These are phyloP conservation scores for Manis javanica DNA, from an alignment of 2,797 vertebrate genomes.

Conservation along the genomic window DNA sequence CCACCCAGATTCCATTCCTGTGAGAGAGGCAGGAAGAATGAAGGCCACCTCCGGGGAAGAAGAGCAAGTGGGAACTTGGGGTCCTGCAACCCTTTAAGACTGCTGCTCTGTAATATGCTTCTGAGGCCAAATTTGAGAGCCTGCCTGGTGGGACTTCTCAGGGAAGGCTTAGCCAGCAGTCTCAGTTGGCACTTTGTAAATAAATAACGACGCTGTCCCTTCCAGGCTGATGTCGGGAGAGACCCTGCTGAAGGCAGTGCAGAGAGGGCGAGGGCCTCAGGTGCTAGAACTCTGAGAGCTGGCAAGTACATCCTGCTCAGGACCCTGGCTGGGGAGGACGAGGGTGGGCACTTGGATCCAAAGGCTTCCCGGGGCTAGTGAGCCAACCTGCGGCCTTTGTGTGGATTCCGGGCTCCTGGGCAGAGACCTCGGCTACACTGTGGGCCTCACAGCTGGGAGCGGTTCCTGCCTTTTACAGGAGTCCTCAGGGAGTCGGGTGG, in stretches of 20 bases:
- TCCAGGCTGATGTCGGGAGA: not conserved
- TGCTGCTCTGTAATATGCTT: not conserved
- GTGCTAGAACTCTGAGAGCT: not conserved
- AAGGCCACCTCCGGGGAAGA: not conserved
- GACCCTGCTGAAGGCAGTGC: not conserved
- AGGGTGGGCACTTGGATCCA: not conserved
- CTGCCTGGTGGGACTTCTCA: not conserved
- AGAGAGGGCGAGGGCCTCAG: rapidly evolving
- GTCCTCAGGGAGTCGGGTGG: not conserved
- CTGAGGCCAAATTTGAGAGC: not conserved
- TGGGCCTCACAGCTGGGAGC: not conserved
- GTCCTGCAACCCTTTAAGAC: not conserved
- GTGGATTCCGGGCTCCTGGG: not conserved
- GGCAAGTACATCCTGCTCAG: not conserved
- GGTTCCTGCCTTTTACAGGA: not conserved
- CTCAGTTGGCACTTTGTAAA: not conserved
- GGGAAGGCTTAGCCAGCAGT: not conserved
- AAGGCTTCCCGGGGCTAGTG: not conserved
- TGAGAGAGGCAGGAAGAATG: not conserved
- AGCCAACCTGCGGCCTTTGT: not conserved
- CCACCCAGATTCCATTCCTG: not conserved
- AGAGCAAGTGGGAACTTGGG: not conserved
- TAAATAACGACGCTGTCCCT: not conserved
- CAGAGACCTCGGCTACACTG: not conserved
- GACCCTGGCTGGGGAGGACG: not conserved